A percentile compares a stretch with the other conserved stretches of the same genome.
phyloP scores from a whole-genome alignment of 2,113 vertebrate species.

The Syrmaticus mikado region DNA sequence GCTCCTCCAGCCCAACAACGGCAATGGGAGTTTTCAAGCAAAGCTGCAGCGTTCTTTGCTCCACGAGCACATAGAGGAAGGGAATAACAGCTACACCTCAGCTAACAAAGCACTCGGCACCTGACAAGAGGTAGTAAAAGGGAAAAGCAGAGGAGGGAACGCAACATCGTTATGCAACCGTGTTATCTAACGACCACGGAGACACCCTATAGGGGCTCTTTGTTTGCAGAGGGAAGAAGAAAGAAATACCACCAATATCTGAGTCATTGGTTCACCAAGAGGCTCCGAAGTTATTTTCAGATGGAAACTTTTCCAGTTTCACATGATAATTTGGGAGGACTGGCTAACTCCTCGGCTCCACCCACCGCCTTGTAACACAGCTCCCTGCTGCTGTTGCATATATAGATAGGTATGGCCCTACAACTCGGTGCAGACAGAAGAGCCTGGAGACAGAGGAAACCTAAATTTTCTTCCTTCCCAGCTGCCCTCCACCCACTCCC shows the following conservation, averaged over 20 bases:
- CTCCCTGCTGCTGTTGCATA: constrained; percentile 70
- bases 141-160: constrained; percentile 12
- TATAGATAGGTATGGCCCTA: constrained; percentile 70
- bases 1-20: not conserved
- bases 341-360: constrained; percentile 55
- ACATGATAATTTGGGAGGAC: constrained; percentile 56
- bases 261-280: constrained; percentile 55
- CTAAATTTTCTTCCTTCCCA: not conserved
- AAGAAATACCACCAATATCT: constrained; percentile 50
- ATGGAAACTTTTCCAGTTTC: constrained; percentile 72
- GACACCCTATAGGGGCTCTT: constrained; percentile 58
- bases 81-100: not conserved
- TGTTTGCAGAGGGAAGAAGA: constrained; percentile 52
- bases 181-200: constrained; percentile 61
- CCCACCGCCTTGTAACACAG: constrained; percentile 55
- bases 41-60: not conserved
- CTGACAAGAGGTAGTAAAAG: not conserved
- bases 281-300: constrained; percentile 41
- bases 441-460: not conserved
- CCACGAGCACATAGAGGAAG: not conserved
- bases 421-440: not conserved
- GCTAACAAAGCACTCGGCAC: not conserved
- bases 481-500: constrained; percentile 20
- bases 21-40: not conserved
- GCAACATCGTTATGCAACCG: constrained; percentile 44